Evolutionary conservation across 2,888 invertebrate genomes (phyloP).

Genomic region (Melikaiella ostensackeni): DNA sequence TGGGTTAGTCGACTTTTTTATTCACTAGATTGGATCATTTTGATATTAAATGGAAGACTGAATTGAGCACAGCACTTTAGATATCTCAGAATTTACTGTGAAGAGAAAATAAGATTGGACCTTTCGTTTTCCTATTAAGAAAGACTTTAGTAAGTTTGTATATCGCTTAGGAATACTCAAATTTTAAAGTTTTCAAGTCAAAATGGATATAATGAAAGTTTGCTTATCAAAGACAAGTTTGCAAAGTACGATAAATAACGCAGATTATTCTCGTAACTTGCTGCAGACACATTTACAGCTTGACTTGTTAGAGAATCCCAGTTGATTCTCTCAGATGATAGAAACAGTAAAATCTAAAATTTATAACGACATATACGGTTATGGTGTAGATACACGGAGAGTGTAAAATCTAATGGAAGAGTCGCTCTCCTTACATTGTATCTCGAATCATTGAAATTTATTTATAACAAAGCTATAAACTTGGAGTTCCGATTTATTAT

Average conservation of each 20-base stretch:
- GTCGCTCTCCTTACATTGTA: neutral
- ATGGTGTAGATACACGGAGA: neutral
- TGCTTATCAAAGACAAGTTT: neutral
- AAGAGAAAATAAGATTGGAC: too few species aligned
- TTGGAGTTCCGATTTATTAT: neutral
- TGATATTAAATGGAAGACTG: too few species aligned
- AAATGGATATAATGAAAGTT: neutral
- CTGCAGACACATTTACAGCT: conserved; percentile 5
- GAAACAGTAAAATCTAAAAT: conserved; percentile 23
- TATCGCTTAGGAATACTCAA: neutral
- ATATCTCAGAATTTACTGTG: too few species aligned
- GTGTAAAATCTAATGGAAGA: conserved; percentile 11
- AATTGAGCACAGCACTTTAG: too few species aligned
- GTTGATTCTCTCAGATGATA: conserved; percentile 22
- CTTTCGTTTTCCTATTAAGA: too few species aligned
- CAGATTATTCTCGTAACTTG: conserved; percentile 12
- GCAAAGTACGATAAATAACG: neutral
- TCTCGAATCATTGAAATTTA: neutral
- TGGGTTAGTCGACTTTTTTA: too few species aligned
- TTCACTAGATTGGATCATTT: too few species aligned
- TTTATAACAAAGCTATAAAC: neutral
- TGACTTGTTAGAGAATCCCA: conserved; percentile 13
- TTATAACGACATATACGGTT: conserved; percentile 27
- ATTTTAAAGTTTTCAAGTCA: neutral
- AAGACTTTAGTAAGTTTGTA: neutral